These are phyloP conservation scores for Probaryconus sp. DNA, from an alignment of 1,140 invertebrate genomes.

Conservation along the genomic window DNA sequence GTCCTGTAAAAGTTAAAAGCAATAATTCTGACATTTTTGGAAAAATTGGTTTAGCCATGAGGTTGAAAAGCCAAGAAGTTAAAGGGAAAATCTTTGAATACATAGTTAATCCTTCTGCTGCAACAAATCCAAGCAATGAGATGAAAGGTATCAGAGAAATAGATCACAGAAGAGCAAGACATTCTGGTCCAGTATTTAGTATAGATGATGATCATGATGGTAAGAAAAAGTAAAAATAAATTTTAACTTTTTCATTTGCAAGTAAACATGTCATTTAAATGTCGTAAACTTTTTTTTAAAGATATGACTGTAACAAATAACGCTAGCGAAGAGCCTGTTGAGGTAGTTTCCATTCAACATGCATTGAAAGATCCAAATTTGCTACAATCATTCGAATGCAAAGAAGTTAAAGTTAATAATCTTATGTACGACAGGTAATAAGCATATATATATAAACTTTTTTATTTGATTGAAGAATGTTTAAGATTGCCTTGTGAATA, in stretches of 20 bases:
- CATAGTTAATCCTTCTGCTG: conserved; percentile 90
- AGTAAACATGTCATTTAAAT: conserved; percentile 7
- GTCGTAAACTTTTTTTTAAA: conserved; percentile 45
- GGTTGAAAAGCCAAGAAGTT: conserved; percentile 93
- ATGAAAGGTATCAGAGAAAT: conserved; percentile 87
- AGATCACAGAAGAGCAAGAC: conserved; percentile 91
- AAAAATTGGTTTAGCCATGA: conserved; percentile 89
- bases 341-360: conserved; percentile 84
- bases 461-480: too few species aligned
- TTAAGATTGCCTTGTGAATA: neutral
- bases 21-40: conserved; percentile 84
- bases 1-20: conserved; percentile 72
- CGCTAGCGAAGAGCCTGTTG: conserved; percentile 82
- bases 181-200: conserved; percentile 94
- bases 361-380: conserved; percentile 92
- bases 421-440: conserved; percentile 88
- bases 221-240: conserved; percentile 33
- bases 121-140: conserved; percentile 77
- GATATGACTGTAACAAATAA: conserved; percentile 74
- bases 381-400: conserved; percentile 91
- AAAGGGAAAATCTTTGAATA: conserved; percentile 96
- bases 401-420: conserved; percentile 93
- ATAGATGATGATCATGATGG: conserved; percentile 94
- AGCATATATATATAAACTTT: too few species aligned
- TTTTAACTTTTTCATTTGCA: neutral